These are phyloP conservation scores for Mastacembelus armatus DNA, from an alignment of 2,797 vertebrate genomes.

Conservation along the genomic window DNA sequence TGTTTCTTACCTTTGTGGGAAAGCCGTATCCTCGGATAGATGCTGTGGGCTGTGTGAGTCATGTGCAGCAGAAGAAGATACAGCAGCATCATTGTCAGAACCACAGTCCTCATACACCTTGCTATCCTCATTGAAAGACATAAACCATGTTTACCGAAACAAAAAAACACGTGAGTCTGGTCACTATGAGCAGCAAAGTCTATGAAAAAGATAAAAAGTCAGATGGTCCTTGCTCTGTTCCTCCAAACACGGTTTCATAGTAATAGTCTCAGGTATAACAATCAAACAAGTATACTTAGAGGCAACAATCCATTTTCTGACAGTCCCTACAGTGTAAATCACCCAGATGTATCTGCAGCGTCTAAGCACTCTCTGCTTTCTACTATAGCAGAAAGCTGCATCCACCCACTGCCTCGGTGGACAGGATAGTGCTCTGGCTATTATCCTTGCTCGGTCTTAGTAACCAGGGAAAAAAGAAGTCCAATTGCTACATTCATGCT, in stretches of 20 bases:
- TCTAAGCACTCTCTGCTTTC: conserved; percentile 63
- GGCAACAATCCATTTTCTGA: conserved; percentile 49
- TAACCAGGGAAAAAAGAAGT: conserved; percentile 75
- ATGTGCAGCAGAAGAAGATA: conserved; percentile 65
- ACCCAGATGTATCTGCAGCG: conserved; percentile 51
- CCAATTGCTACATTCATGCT: conserved; percentile 77
- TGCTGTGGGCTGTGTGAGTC: conserved; percentile 70
- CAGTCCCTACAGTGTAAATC: conserved; percentile 43
- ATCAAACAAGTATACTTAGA: conserved; percentile 36
- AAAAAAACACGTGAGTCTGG: conserved; percentile 48
- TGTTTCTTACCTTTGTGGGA: conserved; percentile 88
- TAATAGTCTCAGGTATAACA: neutral
- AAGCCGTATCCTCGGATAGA: conserved; percentile 88
- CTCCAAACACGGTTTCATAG: conserved; percentile 22
- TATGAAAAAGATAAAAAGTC: conserved; percentile 35
- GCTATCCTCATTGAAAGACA: conserved; percentile 70
- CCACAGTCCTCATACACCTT: conserved; percentile 53
- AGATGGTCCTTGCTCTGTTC: conserved; percentile 25
- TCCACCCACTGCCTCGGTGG: conserved; percentile 78
- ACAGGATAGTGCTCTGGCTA: conserved; percentile 69
- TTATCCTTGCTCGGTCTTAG: conserved; percentile 74
- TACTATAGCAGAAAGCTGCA: conserved; percentile 73
- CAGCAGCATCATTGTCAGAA: conserved; percentile 67
- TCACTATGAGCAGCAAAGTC: conserved; percentile 44
- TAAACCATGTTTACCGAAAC: conserved; percentile 38